Conservation (phyloP, 2,113 vertebrate species). For the Formicarius rufipectus region DNA sequence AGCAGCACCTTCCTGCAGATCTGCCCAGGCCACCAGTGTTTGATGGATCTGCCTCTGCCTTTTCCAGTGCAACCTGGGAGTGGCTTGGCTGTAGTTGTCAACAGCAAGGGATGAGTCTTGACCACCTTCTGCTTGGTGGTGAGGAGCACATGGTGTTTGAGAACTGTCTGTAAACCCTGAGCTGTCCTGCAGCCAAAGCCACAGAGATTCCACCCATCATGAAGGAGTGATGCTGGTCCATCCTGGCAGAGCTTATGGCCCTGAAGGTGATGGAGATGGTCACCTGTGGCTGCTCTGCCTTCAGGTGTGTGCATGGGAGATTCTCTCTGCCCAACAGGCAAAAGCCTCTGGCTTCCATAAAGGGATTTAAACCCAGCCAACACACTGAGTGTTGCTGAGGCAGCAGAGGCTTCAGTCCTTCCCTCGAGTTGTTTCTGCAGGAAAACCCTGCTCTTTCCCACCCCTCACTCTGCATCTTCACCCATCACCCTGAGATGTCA, state of each 20-base stretch:
- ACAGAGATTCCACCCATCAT: accelerated
- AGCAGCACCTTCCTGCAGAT: background rate
- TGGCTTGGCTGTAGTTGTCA: background rate
- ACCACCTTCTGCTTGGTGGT: background rate
- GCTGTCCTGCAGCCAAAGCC: background rate
- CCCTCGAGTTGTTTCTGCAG: background rate
- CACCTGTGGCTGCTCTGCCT: background rate
- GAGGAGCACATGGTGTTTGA: background rate
- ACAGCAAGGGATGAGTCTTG: background rate
- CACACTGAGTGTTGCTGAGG: background rate
- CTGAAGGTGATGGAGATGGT: background rate
- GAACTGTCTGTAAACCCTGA: too few relatives aligned
- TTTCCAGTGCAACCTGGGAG: background rate
- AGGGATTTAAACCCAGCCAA: background rate
- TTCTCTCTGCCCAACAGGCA: background rate
- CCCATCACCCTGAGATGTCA: background rate
- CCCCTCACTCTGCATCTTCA: background rate
- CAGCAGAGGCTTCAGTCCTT: background rate
- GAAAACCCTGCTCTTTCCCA: background rate
- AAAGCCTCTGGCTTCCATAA: background rate
- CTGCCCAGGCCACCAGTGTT: background rate
- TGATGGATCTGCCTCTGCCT: background rate
- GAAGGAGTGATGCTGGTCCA: accelerated
- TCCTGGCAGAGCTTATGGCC: background rate
- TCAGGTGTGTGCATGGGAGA: background rate